Percentiles rank a stretch among this genome's conserved stretches.
Conservation (phyloP, 2,113 vertebrate genomes). For the Myotis yumanensis region DNA sequence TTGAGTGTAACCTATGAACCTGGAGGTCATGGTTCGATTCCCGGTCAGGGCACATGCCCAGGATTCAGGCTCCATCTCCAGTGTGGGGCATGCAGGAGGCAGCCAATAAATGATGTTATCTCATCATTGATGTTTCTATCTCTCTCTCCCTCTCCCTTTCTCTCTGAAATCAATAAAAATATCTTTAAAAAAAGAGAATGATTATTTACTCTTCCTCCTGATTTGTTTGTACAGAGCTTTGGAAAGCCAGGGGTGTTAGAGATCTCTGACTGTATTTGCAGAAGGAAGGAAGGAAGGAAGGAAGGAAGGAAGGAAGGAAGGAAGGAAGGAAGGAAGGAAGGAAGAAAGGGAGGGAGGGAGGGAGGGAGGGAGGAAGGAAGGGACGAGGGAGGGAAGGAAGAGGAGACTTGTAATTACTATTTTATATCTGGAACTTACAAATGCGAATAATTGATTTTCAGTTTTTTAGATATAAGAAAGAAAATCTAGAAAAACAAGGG, state of each 20-base stretch:
- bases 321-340: fast-evolving
- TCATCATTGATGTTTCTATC: no score
- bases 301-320: background rate
- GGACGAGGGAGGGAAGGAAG: fast-evolving
- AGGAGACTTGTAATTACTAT: background rate
- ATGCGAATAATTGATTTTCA: background rate
- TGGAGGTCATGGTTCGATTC: no score
- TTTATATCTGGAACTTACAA: background rate
- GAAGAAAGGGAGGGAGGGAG: background rate
- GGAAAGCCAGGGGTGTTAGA: background rate
- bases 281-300: no score
- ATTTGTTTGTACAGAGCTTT: background rate
- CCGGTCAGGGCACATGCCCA: no score
- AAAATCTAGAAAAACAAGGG: background rate
- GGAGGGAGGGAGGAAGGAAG: background rate
- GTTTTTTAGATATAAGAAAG: background rate
- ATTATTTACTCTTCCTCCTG: background rate
- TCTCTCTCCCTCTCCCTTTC: no score
- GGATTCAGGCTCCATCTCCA: no score
- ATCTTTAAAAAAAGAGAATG: no score
- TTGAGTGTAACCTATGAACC: no score
- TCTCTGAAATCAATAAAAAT: no score
- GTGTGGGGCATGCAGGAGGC: no score
- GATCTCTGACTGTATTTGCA: background rate
- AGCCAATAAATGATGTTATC: no score